Evolutionary conservation across 2,797 vertebrate species (phyloP), one percentile per base, ranked within the genome.

Genomic region (Microtus agrestis): DNA sequence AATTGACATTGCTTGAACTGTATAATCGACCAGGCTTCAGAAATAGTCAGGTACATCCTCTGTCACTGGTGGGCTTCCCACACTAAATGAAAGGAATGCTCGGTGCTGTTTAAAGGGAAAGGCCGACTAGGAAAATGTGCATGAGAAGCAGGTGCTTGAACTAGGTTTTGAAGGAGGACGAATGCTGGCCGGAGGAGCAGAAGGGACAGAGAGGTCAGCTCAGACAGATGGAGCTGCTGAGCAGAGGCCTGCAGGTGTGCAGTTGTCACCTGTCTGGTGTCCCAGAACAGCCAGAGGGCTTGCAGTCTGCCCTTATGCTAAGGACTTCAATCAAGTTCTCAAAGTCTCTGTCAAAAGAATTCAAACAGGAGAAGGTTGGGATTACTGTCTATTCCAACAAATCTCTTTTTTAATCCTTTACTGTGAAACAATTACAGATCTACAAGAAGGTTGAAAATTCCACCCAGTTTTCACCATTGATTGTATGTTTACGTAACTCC

Each of bases 371-470:
- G 59, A 77, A 46, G 71, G 13, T 15, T 69, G 9, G 91, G 48
- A 87, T 91, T 34, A 23, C 86, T 51, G 43, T 63, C 0, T 69
- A 56, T 76, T 95, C 76, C 51, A 86, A 34, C n/a, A 78, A n/a
- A 63, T 93, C 71, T 43, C n/a, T 69, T 69, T 87, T 85, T 69
- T 82, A 81, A 87, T 78, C 65, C 43, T 69, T 78, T 94, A 61
- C 56, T 77, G 54, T 93, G 59, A 80, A 93, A 77, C 80, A 88
- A 67, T 80, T 61, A 48, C 6, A 91, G 51, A 61, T 51, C 87
- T 71, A 51, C 15, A 91, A 89, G 69, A 78, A 92, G 31, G 40
- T 93, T 27, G 69, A 87, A 51, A 92, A n/a, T 84, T 74, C 56
- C 25, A 27, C 73, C 73, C 37, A 78, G 23, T 78, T 82, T 78